A percentile compares a stretch with the other conserved stretches of the same genome.
phyloP scores from a whole-genome alignment of 1,140 invertebrate species.

The Diabrotica undecimpunctata region DNA sequence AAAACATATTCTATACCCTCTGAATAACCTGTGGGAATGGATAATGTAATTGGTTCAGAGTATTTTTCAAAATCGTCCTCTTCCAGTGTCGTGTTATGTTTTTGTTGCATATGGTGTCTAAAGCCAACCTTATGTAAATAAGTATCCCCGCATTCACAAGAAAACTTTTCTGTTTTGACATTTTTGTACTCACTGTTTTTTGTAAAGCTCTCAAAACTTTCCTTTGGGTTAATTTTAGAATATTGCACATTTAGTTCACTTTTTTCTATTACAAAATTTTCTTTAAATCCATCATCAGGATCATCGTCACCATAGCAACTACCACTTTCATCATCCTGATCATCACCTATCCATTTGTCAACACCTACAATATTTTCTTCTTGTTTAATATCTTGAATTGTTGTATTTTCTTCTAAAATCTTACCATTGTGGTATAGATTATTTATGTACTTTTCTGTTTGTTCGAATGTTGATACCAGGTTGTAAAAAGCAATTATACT shows the following conservation, averaged over 20 bases:
- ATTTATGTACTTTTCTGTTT: conserved; percentile 28
- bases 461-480: conserved; percentile 32
- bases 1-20: conserved; percentile 12
- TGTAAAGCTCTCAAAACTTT: not conserved
- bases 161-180: conserved; percentile 15
- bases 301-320: not conserved
- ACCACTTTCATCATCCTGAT: not conserved
- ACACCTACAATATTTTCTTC: not conserved
- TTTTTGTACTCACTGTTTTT: conserved; percentile 7
- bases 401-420: not conserved
- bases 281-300: not conserved
- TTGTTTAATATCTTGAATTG: not conserved
- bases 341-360: not conserved
- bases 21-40: not conserved
- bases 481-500: conserved; percentile 33
- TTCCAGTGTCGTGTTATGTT: conserved; percentile 18
- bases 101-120: conserved; percentile 15
- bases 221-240: not conserved
- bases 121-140: conserved; percentile 20
- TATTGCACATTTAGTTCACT: not conserved
- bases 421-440: conserved; percentile 10
- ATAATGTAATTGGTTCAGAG: conserved; percentile 4
- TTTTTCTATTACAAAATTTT: not conserved
- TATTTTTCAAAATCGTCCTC: conserved; percentile 15
- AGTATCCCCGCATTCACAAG: conserved; percentile 24